Base-by-base conservation (phyloP, 1,140 invertebrate species). In the Varroa destructor region DNA sequence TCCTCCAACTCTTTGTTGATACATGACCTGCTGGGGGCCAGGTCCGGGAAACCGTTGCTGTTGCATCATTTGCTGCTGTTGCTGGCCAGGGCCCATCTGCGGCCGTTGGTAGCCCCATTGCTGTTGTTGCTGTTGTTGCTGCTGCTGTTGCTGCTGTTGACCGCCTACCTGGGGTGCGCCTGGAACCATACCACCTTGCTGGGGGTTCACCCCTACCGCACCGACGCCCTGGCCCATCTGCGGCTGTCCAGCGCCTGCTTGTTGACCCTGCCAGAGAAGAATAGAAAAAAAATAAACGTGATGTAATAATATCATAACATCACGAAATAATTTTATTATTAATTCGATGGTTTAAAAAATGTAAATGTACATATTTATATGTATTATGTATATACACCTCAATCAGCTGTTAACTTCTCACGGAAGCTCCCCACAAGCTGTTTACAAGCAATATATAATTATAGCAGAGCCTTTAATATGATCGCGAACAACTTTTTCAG, bases 71-170 rank as follows among this genome's bases (percentile, higher is more conserved):
- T 67, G 61, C 40, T 67, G 61, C 46, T 67, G 61, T 40, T 67
- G 61, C 36, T 67, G 61, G 37, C 36, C 46, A 12, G 61, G 61
- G 46, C 10, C 36, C 61, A 67, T 67, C 37, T 67, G 61, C 2
- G 61, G 73, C 70, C 76, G 74, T 72, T 77, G 75, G 56, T 76
- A 75, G 58, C 73, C 73, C 56, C 80, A 75, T 56, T 78, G 77
- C 70, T 77, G 78, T 40, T 73, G 75, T 67, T 75, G 74, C 43
- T 76, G 75, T 40, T 76, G 75, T 58, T 70, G 74, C 61, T 83
- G 79, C 61, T 83, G 82, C 64, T 82, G 80, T 73, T 82, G 79
- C 70, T 80, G 78, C 73, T 54, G 74, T 37, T 72, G 73, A 57
- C 43, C 72, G 56, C 71, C 71, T 42, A 56, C 54, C 71, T 71